Base-by-base conservation (phyloP, 2,888 invertebrate species). In the Agrochola litura region DNA sequence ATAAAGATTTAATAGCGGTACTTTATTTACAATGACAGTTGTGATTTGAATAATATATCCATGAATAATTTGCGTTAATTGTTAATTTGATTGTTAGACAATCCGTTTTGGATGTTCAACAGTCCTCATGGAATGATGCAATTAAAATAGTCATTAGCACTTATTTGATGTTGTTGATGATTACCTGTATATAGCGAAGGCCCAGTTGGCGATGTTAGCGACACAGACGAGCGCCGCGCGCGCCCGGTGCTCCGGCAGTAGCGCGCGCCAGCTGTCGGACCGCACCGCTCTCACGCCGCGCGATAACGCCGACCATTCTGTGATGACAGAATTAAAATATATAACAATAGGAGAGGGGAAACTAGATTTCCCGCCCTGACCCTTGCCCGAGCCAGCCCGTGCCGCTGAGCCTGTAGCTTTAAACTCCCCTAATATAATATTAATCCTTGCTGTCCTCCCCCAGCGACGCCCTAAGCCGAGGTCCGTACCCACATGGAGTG, bases 191-290 rank as follows among this genome's bases (percentile, higher is more conserved):
- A 97, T 93, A 0, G 98, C 98, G 63, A 98, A 95, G 56, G 94
- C 97, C 96, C 97, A 97, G 92, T 98, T 98, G 83, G 97, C 97
- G 1, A 97, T 77, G 91, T 98, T 98, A 6, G 97, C 98, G 8
- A 97, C 85, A 0, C 97, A 93, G 0, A 98, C 93, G 49, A 98
- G 92, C 0, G 96, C 89, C n/a, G 97, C 97, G 49, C 98, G 95
- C 58, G 97, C 97, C 65, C 89, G 75, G 77, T 94, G 93, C 16
- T 88, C 82, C 0, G 96, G 96, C 6, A 86, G 61, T 5, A 94
- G 81, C 0, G 92, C 92, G 10, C 73, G 77, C 56, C 89, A 68
- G 0, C 94, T 86, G 6, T 69, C 74, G 4, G 68, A 16, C 0
- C 91, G 81, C 2, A 92, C 6, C 0, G 65, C 79, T 0, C 5